phyloP scores from a whole-genome alignment of 1,140 invertebrate species.

The Drosophila nigrodunni region DNA sequence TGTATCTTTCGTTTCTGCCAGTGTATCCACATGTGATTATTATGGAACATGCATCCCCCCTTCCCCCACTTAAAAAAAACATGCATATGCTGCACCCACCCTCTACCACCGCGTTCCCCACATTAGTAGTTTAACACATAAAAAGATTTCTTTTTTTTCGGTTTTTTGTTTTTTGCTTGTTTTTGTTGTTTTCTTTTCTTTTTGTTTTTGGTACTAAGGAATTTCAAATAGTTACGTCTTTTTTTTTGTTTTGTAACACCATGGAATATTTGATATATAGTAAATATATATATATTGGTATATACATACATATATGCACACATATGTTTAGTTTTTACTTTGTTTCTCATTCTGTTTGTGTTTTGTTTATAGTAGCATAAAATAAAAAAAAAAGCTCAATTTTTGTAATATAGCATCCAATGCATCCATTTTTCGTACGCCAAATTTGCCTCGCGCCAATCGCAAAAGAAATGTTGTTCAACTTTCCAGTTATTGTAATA shows the following conservation, averaged over 20 bases:
- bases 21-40: background rate
- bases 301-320: constrained; percentile 12
- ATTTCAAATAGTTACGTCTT: constrained; percentile 67
- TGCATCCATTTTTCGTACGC: constrained; percentile 16
- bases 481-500: background rate
- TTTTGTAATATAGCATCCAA: constrained; percentile 42
- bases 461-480: constrained; percentile 12
- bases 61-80: constrained; percentile 11
- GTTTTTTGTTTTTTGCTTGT: constrained; percentile 5
- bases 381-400: constrained; percentile 43
- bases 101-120: constrained; percentile 2
- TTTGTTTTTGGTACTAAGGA: constrained; percentile 70
- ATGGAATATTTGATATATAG: constrained; percentile 66
- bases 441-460: background rate
- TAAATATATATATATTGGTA: constrained; percentile 21
- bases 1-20: constrained; percentile 5
- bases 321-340: constrained; percentile 3
- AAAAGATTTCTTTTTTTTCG: constrained; percentile 20
- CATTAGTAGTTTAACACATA: constrained; percentile 33
- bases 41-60: constrained; percentile 2
- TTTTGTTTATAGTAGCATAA: constrained; percentile 20
- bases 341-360: background rate
- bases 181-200: constrained; percentile 11
- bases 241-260: constrained; percentile 55
- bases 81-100: constrained; percentile 17